Conservation (phyloP, 2,113 vertebrate genomes). For the Chionomys nivalis region DNA sequence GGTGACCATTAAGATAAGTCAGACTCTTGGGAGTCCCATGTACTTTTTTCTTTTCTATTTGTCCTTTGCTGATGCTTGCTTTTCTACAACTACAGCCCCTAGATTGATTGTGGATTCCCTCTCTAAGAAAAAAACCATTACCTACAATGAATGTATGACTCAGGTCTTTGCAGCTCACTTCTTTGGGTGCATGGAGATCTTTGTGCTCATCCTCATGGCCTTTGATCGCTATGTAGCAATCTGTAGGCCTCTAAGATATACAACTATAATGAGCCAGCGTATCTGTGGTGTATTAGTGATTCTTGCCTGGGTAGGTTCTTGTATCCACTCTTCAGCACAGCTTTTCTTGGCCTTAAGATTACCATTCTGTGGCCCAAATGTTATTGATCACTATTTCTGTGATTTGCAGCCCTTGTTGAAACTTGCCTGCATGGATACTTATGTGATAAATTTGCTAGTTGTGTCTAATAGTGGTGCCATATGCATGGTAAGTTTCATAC, state of each 20-base stretch:
- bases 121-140: background rate
- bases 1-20: constrained; percentile 35
- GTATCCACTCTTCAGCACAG: background rate
- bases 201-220: background rate
- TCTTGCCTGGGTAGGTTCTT: background rate
- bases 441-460: background rate
- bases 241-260: background rate
- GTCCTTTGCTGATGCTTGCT: constrained; percentile 34
- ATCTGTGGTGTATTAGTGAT: background rate
- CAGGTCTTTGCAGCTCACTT: background rate
- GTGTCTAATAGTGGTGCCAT: constrained; percentile 8
- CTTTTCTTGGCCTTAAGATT: background rate
- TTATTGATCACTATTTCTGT: constrained; percentile 7
- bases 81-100: constrained; percentile 24
- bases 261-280: background rate
- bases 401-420: constrained; percentile 9
- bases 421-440: constrained; percentile 4
- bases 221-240: background rate
- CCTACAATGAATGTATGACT: constrained; percentile 2
- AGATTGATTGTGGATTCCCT: constrained; percentile 17
- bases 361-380: background rate
- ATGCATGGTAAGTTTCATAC: background rate
- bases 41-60: constrained; percentile 59
- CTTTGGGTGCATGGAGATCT: constrained; percentile 4
- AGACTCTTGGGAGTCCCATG: background rate